Percentiles rank a stretch among this genome's conserved stretches.
Conservation (phyloP, 2,113 vertebrate species). For the Formicarius rufipectus region DNA sequence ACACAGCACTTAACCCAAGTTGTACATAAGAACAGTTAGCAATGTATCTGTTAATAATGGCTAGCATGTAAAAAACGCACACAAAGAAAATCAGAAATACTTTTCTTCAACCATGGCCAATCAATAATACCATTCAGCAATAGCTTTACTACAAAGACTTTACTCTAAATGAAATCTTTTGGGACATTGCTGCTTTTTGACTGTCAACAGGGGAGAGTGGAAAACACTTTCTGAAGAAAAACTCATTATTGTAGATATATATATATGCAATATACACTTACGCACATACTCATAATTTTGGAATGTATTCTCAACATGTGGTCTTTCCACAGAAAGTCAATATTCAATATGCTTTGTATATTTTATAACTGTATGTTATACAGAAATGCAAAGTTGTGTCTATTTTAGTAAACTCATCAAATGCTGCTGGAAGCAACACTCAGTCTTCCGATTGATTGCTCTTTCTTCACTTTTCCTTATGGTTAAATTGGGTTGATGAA, state of each 20-base stretch:
- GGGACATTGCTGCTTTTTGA: neutral
- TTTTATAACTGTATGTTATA: neutral
- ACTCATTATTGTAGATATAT: neutral
- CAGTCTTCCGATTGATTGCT: neutral
- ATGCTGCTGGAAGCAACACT: neutral
- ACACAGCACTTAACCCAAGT: neutral
- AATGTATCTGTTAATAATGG: neutral
- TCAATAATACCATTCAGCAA: neutral
- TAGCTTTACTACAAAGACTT: neutral
- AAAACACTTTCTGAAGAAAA: neutral
- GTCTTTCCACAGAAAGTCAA: neutral
- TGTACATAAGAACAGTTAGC: neutral
- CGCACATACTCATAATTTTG: neutral
- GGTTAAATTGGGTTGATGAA: neutral
- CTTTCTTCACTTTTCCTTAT: neutral
- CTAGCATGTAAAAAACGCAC: neutral
- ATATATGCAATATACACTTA: neutral
- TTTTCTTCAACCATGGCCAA: neutral
- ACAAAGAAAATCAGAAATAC: neutral
- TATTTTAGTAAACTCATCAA: neutral
- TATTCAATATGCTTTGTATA: neutral
- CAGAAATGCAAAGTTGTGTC: neutral
- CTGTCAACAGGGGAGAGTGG: neutral
- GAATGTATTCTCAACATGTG: neutral
- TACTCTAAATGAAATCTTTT: neutral